Evolutionary conservation across 2,888 invertebrate genomes (phyloP), one percentile per base, ranked within the genome.

Genomic region (Acleris literana): DNA sequence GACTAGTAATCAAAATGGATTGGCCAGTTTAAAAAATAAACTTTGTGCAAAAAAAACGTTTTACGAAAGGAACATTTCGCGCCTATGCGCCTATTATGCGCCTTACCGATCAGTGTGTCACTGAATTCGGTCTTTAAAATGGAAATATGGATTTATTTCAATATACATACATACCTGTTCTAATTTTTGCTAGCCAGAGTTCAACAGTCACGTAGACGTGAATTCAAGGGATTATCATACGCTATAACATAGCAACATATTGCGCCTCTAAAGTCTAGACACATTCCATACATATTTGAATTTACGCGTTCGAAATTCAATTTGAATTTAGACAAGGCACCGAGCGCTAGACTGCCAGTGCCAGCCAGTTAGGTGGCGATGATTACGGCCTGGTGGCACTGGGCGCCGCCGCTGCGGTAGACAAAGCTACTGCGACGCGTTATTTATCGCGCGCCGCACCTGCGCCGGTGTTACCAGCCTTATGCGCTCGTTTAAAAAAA

Each of bases 371-470:
- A 43, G 22, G 25, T 56, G 22, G 56, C 56, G n/a, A 44, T 56
- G 44, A 44, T 44, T n/a, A 56, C 22, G 44, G 56, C 9, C 53
- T n/a, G 39, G 39, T 39, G 51, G 51, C 39, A 39, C 39, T 39
- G 18, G 25, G 22, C 4, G 56, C 43, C 11, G 56, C 44, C 44
- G 44, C 43, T 20, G 46, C 57, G 16, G 25, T 44, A 57, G 25
- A 57, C 46, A 57, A 29, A 46, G 56, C 56, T 43, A 57, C 57
- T 46, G 55, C 55, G 43, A 13, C 43, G 55, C 39, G 22, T 44
- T 44, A 46, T 57, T 57, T 57, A 57, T 57, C 57, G 57, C 29
- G 46, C 57, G 46, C 57, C 57, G 20, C 57, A 57, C 57, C 57
- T 57, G 57, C 56, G 16, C 13, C 55, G 56, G 18, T 17, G 29